Evolutionary conservation across 2,797 vertebrate species (phyloP), one percentile per base, ranked within the genome.

Genomic region (Lepus oiostolus): DNA sequence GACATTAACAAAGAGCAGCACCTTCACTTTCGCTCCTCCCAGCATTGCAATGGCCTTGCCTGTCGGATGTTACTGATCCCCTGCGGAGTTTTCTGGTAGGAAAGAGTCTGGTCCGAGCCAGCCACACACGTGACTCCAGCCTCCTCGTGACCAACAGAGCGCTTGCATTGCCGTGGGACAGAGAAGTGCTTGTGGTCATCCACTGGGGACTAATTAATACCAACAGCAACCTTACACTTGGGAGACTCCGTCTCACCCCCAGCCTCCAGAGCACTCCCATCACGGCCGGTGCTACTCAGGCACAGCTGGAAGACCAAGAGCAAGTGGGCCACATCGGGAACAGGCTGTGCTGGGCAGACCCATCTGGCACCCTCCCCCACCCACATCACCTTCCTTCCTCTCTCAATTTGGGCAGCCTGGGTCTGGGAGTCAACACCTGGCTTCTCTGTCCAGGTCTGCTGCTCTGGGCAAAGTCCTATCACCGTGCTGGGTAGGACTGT

Each of bases 201-300:
- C 70, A 47, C 1, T 8, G 28, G 72, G 52, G 74, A 58, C 52
- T 16, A 42, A 81, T 24, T 26, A 60, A n/a, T 10, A 14, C 35
- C 7, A 50, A 42, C 5, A 11, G n/a, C 10, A 14, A 1, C 54
- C 47, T 83, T 8, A 7, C n/a, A 35, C 54, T 7, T 28, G 70
- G 8, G 72, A 62, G 58, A 42, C n/a, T 19, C 19, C n/a, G 28
- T 60, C 32, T 24, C 4, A 16, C 21, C 19, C 17, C 14, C 32
- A 60, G 79, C 24, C 1, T 12, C 35, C n/a, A 7, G 32, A 3
- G 65, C 3, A 1, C 88, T 42, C 1, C 0, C 35, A 19, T 83
- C 65, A n/a, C 83, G 85, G n/a, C 80, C 88, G 62, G 38, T 75
- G 84, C 71, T 83, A 47, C 71, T 62, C 54, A 42, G 85, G 24